Evolutionary conservation across 2,888 invertebrate genomes (phyloP), one percentile per base, ranked within the genome.

Genomic region (Pachliopta kotzebuea): DNA sequence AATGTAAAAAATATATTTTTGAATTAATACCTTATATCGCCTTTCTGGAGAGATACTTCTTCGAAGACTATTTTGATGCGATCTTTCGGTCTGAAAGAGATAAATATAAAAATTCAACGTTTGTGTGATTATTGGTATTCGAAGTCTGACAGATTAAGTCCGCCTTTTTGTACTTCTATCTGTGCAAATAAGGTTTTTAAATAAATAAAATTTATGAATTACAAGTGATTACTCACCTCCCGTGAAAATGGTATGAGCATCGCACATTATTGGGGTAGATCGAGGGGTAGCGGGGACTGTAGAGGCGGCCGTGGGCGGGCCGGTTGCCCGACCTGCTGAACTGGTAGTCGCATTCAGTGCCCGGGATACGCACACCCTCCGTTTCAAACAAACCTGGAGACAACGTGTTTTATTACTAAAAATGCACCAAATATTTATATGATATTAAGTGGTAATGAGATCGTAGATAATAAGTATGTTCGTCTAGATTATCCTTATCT

Each of bases 261-360:
- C 96, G 94, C 77, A 97, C 95, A 84, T 98, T 97, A 84, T 96
- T 96, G 23, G 98, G 98, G 87, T 99, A 99, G 76, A 96, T 96
- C 75, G 98, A 98, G 69, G 99, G 99, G 93, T 98, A 99, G 66
- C 96, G 95, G 0, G 98, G 98, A 62, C 98, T 98, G 88, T 96
- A 97, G 79, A 97, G 95, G 65, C 95, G 94, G 63, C 97, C 96
- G 83, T 95, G 94, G 21, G 93, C 92, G 67, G 94, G 94, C 68
- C 94, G 92, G 76, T 93, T 93, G 74, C 95, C 94, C 52, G 94
- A 94, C 79, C 96, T 95, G 80, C 95, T 93, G 87, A 97, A 97
- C 87, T 96, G 95, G 87, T 95, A 96, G 87, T 97, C 97, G 83
- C 97, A 97, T 90, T 94, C 95, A 62, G 96, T 96, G 53, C 95